Base-by-base conservation (phyloP, 2,888 invertebrate species). In the Nemapogon koenigi region DNA sequence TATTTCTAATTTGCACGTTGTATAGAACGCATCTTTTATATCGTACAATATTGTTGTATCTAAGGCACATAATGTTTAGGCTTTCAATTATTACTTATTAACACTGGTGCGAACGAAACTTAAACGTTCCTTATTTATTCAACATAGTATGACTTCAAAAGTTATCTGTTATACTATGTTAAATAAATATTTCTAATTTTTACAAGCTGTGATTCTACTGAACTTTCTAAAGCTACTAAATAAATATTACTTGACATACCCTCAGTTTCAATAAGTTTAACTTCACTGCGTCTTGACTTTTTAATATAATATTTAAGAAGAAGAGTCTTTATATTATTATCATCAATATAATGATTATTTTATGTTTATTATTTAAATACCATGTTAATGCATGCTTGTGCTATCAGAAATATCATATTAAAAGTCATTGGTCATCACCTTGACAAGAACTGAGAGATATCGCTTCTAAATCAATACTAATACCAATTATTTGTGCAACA, bases 21-120 rank as follows among this genome's bases (percentile, higher is more conserved):
- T 76, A 76, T 75, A 76, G 73, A 76, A 76, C 75, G 76, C 73
- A 72, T 76, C 72, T 65, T 76, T 73, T 72, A 78, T 79, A 79
- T 67, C 62, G 65, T 79, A 79, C 78, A 78, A 79, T 79, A 80
- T 79, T 80, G 80, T 80, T 79, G 76, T 75, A 76, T 80, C 79
- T 80, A 80, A 80, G 80, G 80, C 80, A 80, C 80, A 76, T 79
- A 79, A 79, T 76, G 70, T 80, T 75, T 80, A 80, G 79, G 79
- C 79, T 79, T 75, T 68, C 67, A 68, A 71, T 75, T 61, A 66
- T 70, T 75, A 73, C 70, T 72, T 71, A 60, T 62, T 72, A 71
- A 67, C 64, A 72, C 71, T 72, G 72, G 61, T 68, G 75, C 76
- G 76, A 75, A 64, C 55, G 48, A 64, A 61, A 59, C 41, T 44